These are phyloP conservation scores for Omphaloscelis lunosa DNA, from an alignment of 2,888 invertebrate genomes.

Conservation along the genomic window DNA sequence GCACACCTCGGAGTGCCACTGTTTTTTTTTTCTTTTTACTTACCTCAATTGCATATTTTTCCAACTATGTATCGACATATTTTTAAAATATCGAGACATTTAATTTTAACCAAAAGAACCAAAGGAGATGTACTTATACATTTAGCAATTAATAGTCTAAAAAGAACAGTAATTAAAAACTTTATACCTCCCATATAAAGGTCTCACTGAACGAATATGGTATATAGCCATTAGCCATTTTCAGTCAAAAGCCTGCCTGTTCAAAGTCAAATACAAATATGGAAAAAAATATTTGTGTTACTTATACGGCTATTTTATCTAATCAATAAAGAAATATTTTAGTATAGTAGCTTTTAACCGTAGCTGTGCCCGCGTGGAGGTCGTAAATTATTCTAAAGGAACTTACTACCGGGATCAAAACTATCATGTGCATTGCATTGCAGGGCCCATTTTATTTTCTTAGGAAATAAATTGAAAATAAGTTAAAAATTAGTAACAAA, in stretches of 20 bases:
- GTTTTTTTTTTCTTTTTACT: too few species aligned
- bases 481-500: too few species aligned
- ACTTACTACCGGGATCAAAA: background rate
- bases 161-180: constrained; percentile 1
- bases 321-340: constrained; percentile 32
- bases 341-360: background rate
- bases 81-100: background rate
- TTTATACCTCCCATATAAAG: constrained; percentile 17
- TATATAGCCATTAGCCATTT: constrained; percentile 51
- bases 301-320: constrained; percentile 11
- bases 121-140: background rate
- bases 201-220: constrained; percentile 14
- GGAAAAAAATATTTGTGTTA: constrained; percentile 53
- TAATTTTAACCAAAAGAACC: too few species aligned
- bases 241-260: constrained; percentile 2
- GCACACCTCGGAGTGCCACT: too few species aligned
- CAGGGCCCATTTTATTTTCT: too few species aligned
- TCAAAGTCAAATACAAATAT: constrained; percentile 47
- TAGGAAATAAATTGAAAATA: too few species aligned
- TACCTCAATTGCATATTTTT: background rate
- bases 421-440: too few species aligned
- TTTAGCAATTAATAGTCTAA: background rate
- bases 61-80: background rate
- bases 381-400: background rate
- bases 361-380: too few species aligned